phyloP scores from a whole-genome alignment of 2,113 vertebrate species.

The Corythornis madagascariensis region DNA sequence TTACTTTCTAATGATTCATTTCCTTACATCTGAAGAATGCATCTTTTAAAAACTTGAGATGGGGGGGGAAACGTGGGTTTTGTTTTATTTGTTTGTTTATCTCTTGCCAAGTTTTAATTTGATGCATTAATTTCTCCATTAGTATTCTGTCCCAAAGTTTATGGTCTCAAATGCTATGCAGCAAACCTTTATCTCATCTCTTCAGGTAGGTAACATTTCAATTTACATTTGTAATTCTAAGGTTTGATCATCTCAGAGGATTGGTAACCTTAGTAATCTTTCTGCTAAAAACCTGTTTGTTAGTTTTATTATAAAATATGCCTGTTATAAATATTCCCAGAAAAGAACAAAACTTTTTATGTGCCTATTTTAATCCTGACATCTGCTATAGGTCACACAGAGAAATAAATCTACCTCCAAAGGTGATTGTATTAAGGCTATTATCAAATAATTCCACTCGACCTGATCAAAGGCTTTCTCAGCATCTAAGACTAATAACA shows the following conservation, averaged over 20 bases:
- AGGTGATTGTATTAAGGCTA: not conserved
- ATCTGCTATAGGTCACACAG: not conserved
- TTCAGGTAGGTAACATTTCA: not conserved
- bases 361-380: not conserved
- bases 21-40: constrained; percentile 27
- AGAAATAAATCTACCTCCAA: not conserved
- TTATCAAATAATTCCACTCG: not conserved
- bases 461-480: not conserved
- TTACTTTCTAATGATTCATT: constrained; percentile 25
- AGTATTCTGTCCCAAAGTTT: not conserved
- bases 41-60: constrained; percentile 31
- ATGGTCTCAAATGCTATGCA: not conserved
- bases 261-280: not conserved
- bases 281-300: constrained; percentile 6
- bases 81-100: not conserved
- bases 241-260: not conserved
- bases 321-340: constrained; percentile 15
- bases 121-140: constrained; percentile 15
- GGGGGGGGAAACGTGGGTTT: accelerated
- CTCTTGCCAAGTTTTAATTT: constrained; percentile 17
- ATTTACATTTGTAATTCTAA: not conserved
- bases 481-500: not conserved
- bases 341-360: not conserved
- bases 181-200: not conserved
- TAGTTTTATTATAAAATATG: constrained; percentile 1